Evolutionary conservation across 23 tunicate genomes (phyloP).

Genomic region (Styela clava): DNA sequence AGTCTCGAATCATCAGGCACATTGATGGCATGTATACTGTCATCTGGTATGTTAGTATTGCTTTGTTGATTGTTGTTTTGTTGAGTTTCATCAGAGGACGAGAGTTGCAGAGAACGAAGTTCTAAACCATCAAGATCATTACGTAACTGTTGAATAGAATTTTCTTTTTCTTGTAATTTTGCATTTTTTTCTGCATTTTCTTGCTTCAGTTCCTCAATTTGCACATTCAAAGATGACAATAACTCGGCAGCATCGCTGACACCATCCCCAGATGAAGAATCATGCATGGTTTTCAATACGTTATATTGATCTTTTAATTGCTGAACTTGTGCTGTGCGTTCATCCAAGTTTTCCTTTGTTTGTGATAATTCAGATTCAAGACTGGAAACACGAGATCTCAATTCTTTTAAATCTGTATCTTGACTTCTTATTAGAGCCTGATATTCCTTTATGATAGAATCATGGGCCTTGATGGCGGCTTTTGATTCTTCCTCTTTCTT

Average conservation of each 20-base stretch:
- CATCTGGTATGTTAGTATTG: slow-evolving; percentile 15
- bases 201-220: slow-evolving; percentile 48
- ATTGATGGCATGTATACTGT: slow-evolving; percentile 15
- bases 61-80: slow-evolving; percentile 2
- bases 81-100: slow-evolving; percentile 25
- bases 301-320: slow-evolving; percentile 94
- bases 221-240: slow-evolving; percentile 23
- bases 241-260: slow-evolving; percentile 21
- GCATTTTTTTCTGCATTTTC: slow-evolving; percentile 15
- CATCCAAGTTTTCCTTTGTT: slow-evolving; percentile 12
- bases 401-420: slow-evolving; percentile 46
- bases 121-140: slow-evolving; percentile 25
- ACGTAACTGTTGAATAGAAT: slow-evolving; percentile 36
- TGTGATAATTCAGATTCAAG: slow-evolving; percentile 35
- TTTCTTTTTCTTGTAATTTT: slow-evolving; percentile 14
- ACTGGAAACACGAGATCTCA: slow-evolving; percentile 24
- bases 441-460: slow-evolving; percentile 76
- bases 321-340: slow-evolving; percentile 54
- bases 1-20: slow-evolving; percentile 31
- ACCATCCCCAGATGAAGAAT: neutral
- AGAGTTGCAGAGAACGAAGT: slow-evolving; percentile 18
- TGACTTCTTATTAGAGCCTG: slow-evolving; percentile 72
- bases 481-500: slow-evolving; percentile 88
- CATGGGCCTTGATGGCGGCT: slow-evolving; percentile 92
- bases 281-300: slow-evolving; percentile 46